Conservation (phyloP, 2,797 vertebrate genomes). For the Catamblyrhynchus diadema region DNA sequence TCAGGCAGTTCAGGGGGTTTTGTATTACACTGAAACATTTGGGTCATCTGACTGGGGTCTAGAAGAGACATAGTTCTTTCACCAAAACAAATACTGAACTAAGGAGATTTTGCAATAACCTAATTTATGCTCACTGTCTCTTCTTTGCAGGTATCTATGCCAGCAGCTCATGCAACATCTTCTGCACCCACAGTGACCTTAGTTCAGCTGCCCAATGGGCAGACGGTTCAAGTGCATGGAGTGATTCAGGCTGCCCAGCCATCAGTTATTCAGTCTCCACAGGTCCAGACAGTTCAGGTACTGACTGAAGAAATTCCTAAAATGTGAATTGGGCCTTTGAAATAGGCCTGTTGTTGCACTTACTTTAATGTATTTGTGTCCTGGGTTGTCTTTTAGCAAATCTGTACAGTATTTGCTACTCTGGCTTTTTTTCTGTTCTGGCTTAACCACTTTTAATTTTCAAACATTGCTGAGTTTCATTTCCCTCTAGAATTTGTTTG, state of each 20-base stretch:
- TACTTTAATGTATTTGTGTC: background rate
- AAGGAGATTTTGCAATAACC: background rate
- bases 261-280: conserved; percentile 97
- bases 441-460: background rate
- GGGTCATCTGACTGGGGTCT: background rate
- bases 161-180: conserved; percentile 87
- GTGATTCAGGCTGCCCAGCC: conserved; percentile 98
- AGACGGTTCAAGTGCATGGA: conserved; percentile 97
- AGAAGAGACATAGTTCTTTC: background rate
- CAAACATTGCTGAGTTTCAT: conserved; percentile 1
- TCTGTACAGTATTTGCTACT: background rate
- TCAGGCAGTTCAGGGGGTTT: background rate
- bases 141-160: conserved; percentile 87
- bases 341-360: background rate
- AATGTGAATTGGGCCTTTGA: background rate
- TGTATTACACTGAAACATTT: background rate
- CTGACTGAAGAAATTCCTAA: conserved; percentile 50
- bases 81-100: background rate
- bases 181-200: conserved; percentile 91
- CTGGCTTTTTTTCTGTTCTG: background rate
- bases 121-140: background rate
- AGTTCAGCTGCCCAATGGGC: conserved; percentile 96
- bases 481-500: conserved; percentile 9
- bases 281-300: conserved; percentile 97
- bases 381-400: background rate